A percentile compares a stretch with the other conserved stretches of the same genome.
Conservation (phyloP, 2,797 vertebrate species). For the Prunella strophiata region DNA sequence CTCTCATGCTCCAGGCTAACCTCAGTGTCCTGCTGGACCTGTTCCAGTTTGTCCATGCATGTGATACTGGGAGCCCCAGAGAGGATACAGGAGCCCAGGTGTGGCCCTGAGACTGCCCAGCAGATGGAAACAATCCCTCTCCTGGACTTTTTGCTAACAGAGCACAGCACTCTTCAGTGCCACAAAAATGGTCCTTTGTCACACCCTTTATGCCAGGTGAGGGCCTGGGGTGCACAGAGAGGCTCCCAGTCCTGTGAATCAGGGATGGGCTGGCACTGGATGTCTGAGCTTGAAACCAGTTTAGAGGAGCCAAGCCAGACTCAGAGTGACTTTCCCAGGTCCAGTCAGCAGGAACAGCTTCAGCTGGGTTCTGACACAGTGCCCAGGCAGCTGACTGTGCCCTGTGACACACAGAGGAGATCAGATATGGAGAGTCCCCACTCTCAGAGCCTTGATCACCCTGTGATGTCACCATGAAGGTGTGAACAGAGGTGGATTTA, state of each 20-base stretch:
- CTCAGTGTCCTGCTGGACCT: background rate
- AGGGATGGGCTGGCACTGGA: background rate
- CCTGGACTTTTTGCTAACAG: background rate
- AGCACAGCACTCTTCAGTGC: background rate
- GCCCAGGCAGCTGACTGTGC: background rate
- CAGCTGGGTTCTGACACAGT: accelerated
- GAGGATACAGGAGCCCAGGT: too few species aligned
- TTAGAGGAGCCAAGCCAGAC: background rate
- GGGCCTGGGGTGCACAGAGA: background rate
- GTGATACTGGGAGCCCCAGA: background rate
- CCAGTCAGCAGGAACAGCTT: background rate
- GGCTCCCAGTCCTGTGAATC: background rate
- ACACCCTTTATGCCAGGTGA: background rate
- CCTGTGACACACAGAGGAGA: background rate
- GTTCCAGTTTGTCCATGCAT: background rate
- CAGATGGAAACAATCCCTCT: background rate
- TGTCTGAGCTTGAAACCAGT: background rate
- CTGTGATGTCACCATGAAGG: background rate
- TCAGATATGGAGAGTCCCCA: background rate
- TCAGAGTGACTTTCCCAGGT: background rate
- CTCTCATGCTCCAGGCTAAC: background rate
- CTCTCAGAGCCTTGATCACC: background rate
- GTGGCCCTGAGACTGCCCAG: accelerated
- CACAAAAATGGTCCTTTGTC: background rate
- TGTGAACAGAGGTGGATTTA: background rate